phyloP scores from a whole-genome alignment of 2,888 invertebrate species.

The Erebia ligea region DNA sequence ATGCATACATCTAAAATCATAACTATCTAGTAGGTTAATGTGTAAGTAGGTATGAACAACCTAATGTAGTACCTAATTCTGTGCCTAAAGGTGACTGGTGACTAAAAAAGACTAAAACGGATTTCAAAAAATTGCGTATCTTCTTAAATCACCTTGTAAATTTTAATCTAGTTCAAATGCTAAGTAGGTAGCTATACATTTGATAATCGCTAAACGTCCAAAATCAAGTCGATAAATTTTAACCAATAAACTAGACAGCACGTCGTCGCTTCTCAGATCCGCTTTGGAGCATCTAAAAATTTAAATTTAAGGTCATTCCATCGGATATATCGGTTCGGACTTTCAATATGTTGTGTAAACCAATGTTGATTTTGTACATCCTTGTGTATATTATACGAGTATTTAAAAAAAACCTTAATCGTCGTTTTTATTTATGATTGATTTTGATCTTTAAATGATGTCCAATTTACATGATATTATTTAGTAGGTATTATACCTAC shows the following conservation, averaged over 20 bases:
- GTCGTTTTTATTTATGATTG: slow-evolving; percentile 20
- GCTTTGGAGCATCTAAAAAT: slow-evolving; percentile 38
- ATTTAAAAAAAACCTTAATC: slow-evolving; percentile 18
- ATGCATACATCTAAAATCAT: too few relatives aligned
- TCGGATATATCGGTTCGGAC: slow-evolving; percentile 39
- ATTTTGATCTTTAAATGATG: slow-evolving; percentile 18
- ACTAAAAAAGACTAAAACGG: neutral
- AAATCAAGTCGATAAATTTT: slow-evolving; percentile 26
- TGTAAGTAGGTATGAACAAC: too few relatives aligned
- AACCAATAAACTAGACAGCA: slow-evolving; percentile 43
- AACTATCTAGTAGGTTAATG: too few relatives aligned
- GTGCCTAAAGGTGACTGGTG: too few relatives aligned
- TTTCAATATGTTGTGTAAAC: slow-evolving; percentile 35
- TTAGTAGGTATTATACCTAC: neutral
- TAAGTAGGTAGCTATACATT: neutral
- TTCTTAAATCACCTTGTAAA: neutral
- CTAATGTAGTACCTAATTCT: too few relatives aligned
- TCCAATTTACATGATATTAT: slow-evolving; percentile 12
- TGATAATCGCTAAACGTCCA: slow-evolving; percentile 5
- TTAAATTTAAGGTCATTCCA: slow-evolving; percentile 39
- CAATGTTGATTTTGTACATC: slow-evolving; percentile 35
- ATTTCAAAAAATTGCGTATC: neutral
- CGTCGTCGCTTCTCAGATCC: slow-evolving; percentile 41
- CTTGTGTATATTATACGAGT: slow-evolving; percentile 28
- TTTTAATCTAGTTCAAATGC: neutral